Percentiles rank a stretch among this genome's conserved stretches.
These are phyloP conservation scores for Bimastos eiseni DNA, from an alignment of 2,888 invertebrate genomes.

Conservation along the genomic window DNA sequence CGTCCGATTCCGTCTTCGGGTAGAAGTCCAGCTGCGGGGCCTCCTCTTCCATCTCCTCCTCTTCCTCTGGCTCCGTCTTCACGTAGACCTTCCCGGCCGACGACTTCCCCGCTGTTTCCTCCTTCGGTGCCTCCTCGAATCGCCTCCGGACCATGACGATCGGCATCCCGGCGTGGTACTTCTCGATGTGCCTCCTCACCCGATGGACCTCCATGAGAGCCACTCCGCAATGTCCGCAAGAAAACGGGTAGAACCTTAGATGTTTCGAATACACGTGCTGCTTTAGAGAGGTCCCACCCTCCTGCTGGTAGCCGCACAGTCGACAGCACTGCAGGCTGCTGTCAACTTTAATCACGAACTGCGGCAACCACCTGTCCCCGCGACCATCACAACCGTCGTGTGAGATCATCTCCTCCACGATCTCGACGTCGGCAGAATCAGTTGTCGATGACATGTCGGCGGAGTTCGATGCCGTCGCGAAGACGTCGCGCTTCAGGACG, in stretches of 20 bases:
- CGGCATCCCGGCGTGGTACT: constrained; percentile 36
- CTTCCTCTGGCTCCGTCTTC: constrained; percentile 21
- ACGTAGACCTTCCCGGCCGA: not conserved
- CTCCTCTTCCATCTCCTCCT: constrained; percentile 25
- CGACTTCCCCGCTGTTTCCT: not conserved
- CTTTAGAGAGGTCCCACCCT: constrained; percentile 32
- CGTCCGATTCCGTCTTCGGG: constrained; percentile 8
- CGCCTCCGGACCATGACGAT: not conserved
- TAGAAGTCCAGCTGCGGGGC: constrained; percentile 27
- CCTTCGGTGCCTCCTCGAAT: not conserved
- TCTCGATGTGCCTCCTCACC: constrained; percentile 41
- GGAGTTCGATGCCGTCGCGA: not conserved
- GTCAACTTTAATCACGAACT: constrained; percentile 35
- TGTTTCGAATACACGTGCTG: constrained; percentile 40
- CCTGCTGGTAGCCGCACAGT: constrained; percentile 37
- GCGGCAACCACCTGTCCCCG: constrained; percentile 33
- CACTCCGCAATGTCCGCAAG: constrained; percentile 42
- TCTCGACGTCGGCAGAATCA: constrained; percentile 28
- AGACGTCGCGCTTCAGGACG: not conserved
- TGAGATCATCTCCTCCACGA: constrained; percentile 24
- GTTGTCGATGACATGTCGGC: not conserved
- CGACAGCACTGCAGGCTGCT: constrained; percentile 33
- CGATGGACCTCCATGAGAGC: constrained; percentile 38
- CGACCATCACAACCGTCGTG: not conserved
- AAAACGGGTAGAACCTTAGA: constrained; percentile 42